phyloP scores from a whole-genome alignment of 2,113 vertebrate species.

The Arvicanthis niloticus region DNA sequence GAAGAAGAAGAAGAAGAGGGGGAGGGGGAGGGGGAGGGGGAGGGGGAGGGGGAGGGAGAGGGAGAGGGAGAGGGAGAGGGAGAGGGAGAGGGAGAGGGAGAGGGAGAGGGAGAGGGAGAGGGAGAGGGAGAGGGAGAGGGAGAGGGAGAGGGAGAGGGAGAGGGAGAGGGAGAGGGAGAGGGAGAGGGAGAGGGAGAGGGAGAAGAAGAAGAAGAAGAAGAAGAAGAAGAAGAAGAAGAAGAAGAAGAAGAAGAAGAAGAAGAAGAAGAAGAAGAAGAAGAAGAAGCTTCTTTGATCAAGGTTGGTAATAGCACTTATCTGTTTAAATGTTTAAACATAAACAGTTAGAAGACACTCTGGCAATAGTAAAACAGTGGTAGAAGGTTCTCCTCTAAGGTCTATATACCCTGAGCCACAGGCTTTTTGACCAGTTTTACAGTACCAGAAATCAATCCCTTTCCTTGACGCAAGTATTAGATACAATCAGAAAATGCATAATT shows the following conservation, averaged over 20 bases:
- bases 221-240: no score
- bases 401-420: no score
- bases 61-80: no score
- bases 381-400: neutral
- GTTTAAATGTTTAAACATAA: neutral
- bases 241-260: no score
- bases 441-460: neutral
- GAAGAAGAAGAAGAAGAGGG: no score
- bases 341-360: neutral
- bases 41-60: no score
- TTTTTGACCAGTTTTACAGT: neutral
- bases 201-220: no score
- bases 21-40: fast-evolving
- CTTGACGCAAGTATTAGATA: neutral
- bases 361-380: neutral
- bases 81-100: no score
- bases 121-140: fast-evolving
- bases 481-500: neutral
- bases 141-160: fast-evolving
- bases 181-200: no score
- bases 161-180: no score
- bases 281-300: neutral
- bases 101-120: fast-evolving
- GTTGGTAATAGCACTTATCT: neutral
- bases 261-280: fast-evolving